Conservation (phyloP, 1,140 invertebrate species). For the Bombus haemorrhoidalis region DNA sequence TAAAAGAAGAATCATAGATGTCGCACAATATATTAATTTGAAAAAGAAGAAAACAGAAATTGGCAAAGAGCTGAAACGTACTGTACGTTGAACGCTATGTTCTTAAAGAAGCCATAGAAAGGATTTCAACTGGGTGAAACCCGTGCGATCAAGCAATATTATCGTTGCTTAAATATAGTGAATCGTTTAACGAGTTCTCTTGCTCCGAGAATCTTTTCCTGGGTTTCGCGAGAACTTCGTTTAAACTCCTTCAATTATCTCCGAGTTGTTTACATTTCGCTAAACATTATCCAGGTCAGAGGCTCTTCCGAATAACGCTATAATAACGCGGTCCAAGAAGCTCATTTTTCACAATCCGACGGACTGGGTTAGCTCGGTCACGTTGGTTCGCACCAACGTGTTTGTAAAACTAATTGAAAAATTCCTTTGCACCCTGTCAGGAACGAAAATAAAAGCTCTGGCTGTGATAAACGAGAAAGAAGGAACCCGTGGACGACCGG, state of each 20-base stretch:
- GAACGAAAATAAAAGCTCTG: slow-evolving; percentile 60
- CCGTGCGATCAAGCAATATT: neutral
- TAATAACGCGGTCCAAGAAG: slow-evolving; percentile 27
- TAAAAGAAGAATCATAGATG: too few species aligned
- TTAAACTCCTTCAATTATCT: slow-evolving; percentile 41
- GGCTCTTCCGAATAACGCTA: neutral
- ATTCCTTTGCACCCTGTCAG: slow-evolving; percentile 58
- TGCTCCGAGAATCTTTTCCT: neutral
- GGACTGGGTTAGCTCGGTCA: slow-evolving; percentile 38
- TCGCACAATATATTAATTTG: neutral
- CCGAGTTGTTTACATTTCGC: slow-evolving; percentile 34
- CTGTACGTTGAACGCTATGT: neutral
- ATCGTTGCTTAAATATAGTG: neutral
- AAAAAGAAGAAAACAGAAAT: neutral
- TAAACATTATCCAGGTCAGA: slow-evolving; percentile 18
- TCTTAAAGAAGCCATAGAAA: neutral
- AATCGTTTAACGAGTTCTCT: slow-evolving; percentile 20
- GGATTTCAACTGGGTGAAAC: neutral
- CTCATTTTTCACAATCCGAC: slow-evolving; percentile 46
- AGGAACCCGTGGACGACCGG: slow-evolving; percentile 35
- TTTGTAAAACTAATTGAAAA: slow-evolving; percentile 67
- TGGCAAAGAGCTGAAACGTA: neutral
- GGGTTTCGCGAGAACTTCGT: neutral
- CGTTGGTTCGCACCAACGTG: slow-evolving; percentile 18
- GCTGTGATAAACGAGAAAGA: slow-evolving; percentile 62